These are phyloP conservation scores for Cheilinus undulatus DNA, from an alignment of 2,113 vertebrate species.

Conservation along the genomic window DNA sequence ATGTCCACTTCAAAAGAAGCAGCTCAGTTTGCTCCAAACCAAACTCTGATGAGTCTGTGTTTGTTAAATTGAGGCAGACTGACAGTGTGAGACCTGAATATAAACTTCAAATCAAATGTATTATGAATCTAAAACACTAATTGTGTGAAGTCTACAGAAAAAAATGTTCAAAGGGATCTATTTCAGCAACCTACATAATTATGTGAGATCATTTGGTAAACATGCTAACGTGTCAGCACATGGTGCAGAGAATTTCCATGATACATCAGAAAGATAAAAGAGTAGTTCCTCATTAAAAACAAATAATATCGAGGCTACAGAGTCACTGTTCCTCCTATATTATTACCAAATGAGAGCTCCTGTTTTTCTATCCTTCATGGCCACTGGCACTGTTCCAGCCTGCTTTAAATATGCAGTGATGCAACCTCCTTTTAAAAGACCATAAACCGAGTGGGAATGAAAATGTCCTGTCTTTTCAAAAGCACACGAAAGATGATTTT, in stretches of 20 bases:
- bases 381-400: background rate
- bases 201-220: background rate
- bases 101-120: background rate
- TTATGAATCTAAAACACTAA: background rate
- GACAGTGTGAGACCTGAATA: background rate
- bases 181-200: conserved; percentile 1
- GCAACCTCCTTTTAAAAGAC: background rate
- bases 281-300: conserved; percentile 15
- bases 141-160: background rate
- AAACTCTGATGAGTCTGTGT: background rate
- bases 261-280: conserved; percentile 17
- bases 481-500: no score
- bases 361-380: background rate
- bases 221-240: background rate
- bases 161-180: background rate
- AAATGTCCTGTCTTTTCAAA: background rate
- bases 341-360: background rate
- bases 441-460: no score
- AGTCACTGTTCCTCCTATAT: background rate
- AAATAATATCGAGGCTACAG: background rate
- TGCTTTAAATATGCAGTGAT: background rate
- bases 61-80: background rate
- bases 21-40: background rate
- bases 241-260: background rate
- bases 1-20: background rate